phyloP scores from a whole-genome alignment of 2,113 vertebrate genomes.

The Saguinus midas region DNA sequence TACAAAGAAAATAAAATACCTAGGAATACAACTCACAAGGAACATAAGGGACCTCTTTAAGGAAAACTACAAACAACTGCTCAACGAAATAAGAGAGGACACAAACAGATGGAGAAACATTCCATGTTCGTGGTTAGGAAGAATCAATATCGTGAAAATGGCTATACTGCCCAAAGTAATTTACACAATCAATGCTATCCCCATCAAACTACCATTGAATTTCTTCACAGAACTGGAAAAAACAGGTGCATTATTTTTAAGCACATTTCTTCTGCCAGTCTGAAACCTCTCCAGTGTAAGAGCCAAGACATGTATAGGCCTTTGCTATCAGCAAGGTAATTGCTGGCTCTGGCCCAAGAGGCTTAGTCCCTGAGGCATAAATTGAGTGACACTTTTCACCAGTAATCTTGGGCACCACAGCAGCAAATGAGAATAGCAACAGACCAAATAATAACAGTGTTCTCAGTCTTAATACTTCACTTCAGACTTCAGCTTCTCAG shows the following conservation, averaged over 20 bases:
- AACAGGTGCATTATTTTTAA: constrained; percentile 75
- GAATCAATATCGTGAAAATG: too few relatives aligned
- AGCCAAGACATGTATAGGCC: not conserved
- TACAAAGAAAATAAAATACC: too few relatives aligned
- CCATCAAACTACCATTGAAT: too few relatives aligned
- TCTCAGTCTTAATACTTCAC: not conserved
- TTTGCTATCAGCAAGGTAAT: constrained; percentile 61
- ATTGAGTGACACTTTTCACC: constrained; percentile 62
- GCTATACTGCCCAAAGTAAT: too few relatives aligned
- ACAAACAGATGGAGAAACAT: too few relatives aligned
- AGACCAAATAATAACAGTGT: constrained; percentile 26
- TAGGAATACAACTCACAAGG: too few relatives aligned
- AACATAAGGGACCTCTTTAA: too few relatives aligned
- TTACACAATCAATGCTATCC: too few relatives aligned
- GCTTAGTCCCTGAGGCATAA: constrained; percentile 66
- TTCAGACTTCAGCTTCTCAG: constrained; percentile 48
- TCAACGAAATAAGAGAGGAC: too few relatives aligned
- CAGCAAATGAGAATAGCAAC: constrained; percentile 68
- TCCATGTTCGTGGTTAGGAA: too few relatives aligned
- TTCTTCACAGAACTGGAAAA: too few relatives aligned
- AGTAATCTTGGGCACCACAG: constrained; percentile 71
- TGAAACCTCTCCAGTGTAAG: constrained; percentile 64
- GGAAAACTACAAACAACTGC: too few relatives aligned
- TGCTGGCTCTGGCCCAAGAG: constrained; percentile 63
- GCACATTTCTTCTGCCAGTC: constrained; percentile 58